phyloP scores from a whole-genome alignment of 2,888 invertebrate species.

The Caradrina kadenii region DNA sequence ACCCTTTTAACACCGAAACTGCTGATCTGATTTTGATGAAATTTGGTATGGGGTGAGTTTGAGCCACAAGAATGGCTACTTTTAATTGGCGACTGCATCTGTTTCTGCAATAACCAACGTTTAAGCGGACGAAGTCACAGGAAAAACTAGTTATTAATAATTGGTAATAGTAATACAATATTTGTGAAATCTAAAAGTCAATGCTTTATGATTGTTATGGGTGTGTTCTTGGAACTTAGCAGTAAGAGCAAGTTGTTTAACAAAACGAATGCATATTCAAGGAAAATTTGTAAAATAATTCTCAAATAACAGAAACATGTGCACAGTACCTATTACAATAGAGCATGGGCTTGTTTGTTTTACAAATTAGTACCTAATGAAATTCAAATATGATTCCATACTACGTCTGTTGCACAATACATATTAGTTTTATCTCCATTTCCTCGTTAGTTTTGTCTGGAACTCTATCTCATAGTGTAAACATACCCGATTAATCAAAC shows the following conservation, averaged over 20 bases:
- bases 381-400: background rate
- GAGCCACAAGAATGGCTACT: no score
- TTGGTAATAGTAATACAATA: no score
- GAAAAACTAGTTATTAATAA: no score
- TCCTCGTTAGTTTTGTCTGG: background rate
- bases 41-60: no score
- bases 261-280: background rate
- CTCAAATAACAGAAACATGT: background rate
- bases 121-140: no score
- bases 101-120: no score
- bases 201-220: no score
- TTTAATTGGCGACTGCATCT: no score
- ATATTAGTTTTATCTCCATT: conserved; percentile 4
- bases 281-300: conserved; percentile 21
- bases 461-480: conserved; percentile 10
- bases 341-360: conserved; percentile 8
- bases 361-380: background rate
- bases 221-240: background rate
- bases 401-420: background rate
- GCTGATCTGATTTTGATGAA: no score
- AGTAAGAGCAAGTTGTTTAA: background rate
- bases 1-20: no score
- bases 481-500: background rate
- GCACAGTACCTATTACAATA: background rate
- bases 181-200: no score